Evolutionary conservation across 2,113 vertebrate species (phyloP).

Genomic region (Anarhynchus alexandrinus): DNA sequence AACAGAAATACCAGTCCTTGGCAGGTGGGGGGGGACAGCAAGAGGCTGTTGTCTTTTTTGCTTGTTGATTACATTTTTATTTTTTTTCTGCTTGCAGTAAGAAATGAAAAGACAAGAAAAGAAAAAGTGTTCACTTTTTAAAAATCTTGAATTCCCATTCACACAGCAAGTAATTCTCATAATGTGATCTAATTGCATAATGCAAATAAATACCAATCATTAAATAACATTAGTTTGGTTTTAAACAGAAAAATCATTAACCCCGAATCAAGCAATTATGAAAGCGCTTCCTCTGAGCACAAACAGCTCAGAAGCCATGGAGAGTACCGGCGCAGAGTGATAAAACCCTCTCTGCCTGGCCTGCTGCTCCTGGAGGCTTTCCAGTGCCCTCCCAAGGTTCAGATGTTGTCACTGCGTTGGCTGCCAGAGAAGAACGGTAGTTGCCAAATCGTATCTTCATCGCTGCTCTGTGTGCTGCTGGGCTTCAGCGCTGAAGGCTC

Average conservation of each 20-base stretch:
- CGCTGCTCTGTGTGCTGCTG: neutral
- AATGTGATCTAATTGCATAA: neutral
- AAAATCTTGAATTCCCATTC: neutral
- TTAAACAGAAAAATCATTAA: neutral
- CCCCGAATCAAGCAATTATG: neutral
- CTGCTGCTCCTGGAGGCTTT: neutral
- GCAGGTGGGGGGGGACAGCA: neutral
- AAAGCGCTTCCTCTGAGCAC: neutral
- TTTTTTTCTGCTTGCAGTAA: neutral
- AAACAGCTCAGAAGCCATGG: neutral
- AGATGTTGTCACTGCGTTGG: neutral
- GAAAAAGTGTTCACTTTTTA: neutral
- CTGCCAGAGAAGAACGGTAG: neutral
- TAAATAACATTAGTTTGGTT: neutral
- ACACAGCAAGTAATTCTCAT: neutral
- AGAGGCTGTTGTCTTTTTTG: neutral
- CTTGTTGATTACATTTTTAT: neutral
- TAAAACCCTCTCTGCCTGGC: neutral
- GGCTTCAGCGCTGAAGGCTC: neutral
- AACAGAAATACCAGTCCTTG: neutral
- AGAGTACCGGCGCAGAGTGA: fast-evolving
- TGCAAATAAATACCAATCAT: neutral
- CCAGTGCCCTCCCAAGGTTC: neutral
- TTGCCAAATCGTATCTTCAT: neutral
- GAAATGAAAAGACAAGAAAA: neutral